phyloP scores from a whole-genome alignment of 2,888 invertebrate species.

The Vanessa cardui region DNA sequence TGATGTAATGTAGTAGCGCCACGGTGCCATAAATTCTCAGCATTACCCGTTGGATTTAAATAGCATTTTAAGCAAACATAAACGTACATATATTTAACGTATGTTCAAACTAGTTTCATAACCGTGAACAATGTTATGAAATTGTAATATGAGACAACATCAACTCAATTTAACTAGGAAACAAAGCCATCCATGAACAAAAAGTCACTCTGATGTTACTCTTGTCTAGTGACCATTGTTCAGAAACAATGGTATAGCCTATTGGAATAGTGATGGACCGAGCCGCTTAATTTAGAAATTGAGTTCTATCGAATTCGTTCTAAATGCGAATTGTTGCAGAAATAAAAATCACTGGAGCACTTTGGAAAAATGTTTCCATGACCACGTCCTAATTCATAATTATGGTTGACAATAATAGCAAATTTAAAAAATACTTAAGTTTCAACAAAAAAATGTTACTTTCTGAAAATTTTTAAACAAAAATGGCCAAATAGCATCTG shows the following conservation, averaged over 20 bases:
- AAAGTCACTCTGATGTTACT: conserved; percentile 16
- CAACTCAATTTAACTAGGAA: conserved; percentile 29
- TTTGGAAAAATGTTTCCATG: not conserved
- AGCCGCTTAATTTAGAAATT: conserved; percentile 9
- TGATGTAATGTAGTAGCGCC: too few relatives aligned
- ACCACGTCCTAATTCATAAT: too few relatives aligned
- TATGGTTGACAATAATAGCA: too few relatives aligned
- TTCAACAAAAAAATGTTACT: too few relatives aligned
- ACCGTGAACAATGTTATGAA: conserved; percentile 8
- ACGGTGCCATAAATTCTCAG: too few relatives aligned
- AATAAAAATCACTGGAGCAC: not conserved
- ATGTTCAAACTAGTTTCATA: not conserved
- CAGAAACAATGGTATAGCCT: conserved; percentile 24
- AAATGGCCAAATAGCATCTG: too few relatives aligned
- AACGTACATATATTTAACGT: too few relatives aligned
- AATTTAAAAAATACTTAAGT: too few relatives aligned
- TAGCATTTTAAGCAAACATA: too few relatives aligned
- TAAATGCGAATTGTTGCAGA: not conserved
- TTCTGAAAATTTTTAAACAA: too few relatives aligned
- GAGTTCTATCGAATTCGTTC: not conserved
- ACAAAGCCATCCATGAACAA: conserved; percentile 24
- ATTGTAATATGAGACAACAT: conserved; percentile 15
- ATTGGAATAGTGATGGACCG: conserved; percentile 15
- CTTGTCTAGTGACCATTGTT: conserved; percentile 31
- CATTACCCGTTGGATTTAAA: too few relatives aligned